These are phyloP conservation scores for Lepidurus apus DNA, from an alignment of 1,140 invertebrate genomes.

Conservation along the genomic window DNA sequence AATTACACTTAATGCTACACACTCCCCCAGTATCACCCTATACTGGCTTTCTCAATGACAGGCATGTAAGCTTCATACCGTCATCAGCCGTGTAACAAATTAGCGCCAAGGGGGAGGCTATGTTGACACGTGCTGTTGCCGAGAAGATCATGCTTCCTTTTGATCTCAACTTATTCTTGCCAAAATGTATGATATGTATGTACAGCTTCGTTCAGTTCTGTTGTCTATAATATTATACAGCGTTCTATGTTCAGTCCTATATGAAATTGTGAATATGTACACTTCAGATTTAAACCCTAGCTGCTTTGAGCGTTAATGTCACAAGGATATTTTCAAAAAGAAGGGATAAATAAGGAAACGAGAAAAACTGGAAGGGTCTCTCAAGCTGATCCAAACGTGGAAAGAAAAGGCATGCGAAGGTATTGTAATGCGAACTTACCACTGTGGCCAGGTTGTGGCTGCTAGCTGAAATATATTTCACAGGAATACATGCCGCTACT, in stretches of 20 bases:
- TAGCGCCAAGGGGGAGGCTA: neutral
- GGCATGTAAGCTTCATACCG: neutral
- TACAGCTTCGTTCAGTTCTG: neutral
- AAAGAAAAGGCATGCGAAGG: too few species aligned
- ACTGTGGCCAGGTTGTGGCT: too few species aligned
- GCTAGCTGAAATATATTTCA: too few species aligned
- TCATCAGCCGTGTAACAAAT: neutral
- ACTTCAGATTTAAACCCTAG: neutral
- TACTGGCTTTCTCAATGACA: neutral
- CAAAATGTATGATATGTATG: neutral
- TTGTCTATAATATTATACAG: too few species aligned
- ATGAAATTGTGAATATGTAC: neutral
- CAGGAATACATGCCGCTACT: too few species aligned
- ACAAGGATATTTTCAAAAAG: neutral
- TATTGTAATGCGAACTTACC: too few species aligned
- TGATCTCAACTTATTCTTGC: constrained; percentile 12
- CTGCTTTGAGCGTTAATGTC: neutral
- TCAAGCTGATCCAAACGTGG: too few species aligned
- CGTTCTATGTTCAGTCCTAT: neutral
- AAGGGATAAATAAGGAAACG: neutral
- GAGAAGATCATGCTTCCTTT: neutral
- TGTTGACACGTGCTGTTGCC: neutral
- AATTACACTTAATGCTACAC: neutral
- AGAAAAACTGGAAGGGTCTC: neutral
- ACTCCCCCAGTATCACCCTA: constrained; percentile 2